Evolutionary conservation across 2,113 vertebrate genomes (phyloP), one percentile per base, ranked within the genome.

Genomic region (Gyps fulvus): DNA sequence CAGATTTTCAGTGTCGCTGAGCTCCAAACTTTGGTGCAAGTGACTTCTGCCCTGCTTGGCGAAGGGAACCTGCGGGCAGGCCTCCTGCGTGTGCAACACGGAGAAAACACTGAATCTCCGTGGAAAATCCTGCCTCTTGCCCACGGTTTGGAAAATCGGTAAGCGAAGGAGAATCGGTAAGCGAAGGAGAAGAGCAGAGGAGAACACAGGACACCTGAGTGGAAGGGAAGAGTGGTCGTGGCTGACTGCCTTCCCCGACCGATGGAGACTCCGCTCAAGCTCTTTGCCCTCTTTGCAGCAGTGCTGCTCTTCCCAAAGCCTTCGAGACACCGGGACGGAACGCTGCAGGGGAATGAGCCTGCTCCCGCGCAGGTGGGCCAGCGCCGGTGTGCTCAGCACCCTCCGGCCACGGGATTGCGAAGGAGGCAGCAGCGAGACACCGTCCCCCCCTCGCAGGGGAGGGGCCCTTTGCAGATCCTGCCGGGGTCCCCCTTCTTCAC

Each of bases 401-500:
- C 43, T 57, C 58, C 0, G 0, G 52, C 27, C 20, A 14, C 3
- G 12, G 31, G 22, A 21, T 2, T 8, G 32, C 2, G 1, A 43
- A 58, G 76, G 61, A 49, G 14, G 27, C 29, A 61, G 26, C 49
- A 79, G 49, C 1, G 3, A 36, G 15, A 50, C 25, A 31, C 1
- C 0, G 2, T 19, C 19, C 10, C 8, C 32, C 29, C 38, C 27
- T 59, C 27, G 15, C 16, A 29, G 13, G 6, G 31, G 4, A 65
- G 74, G 6, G 4, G 7, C 10, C 38, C 47, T 63, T 23, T 26
- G 16, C 16, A n/a, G 29, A 10, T 65, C 40, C 49, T 67, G 34
- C 20, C 0, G 0, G 36, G 23, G 11, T 2, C 9, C 54, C 6
- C 0, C 0, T 23, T 49, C 16, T 58, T 71, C 42, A 34, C 14